A percentile compares a stretch with the other conserved stretches of the same genome.
Evolutionary conservation across 2,113 vertebrate genomes (phyloP).

Genomic region (Phylloscopus whistleri): DNA sequence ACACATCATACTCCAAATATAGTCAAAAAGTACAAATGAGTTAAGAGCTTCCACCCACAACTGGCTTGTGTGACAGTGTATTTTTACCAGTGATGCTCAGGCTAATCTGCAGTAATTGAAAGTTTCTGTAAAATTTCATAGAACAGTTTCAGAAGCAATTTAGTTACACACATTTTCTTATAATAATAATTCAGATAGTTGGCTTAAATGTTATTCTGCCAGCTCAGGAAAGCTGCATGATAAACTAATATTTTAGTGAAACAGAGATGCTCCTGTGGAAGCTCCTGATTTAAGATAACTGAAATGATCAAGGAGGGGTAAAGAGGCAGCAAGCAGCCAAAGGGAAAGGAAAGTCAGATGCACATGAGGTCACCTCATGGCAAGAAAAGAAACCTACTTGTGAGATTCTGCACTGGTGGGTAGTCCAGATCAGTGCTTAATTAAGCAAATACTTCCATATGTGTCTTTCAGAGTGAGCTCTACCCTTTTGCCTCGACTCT

Average conservation of each 20-base stretch:
- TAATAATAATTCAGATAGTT: not conserved
- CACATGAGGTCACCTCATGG: slow-evolving; percentile 52
- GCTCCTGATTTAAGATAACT: not conserved
- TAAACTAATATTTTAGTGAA: not conserved
- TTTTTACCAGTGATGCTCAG: slow-evolving; percentile 12
- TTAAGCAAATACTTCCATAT: slow-evolving; percentile 60
- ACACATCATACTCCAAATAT: not conserved
- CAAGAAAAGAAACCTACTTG: slow-evolving; percentile 60
- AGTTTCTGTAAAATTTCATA: not conserved
- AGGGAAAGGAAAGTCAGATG: slow-evolving; percentile 53
- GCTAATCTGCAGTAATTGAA: not conserved
- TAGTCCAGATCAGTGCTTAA: slow-evolving; percentile 49
- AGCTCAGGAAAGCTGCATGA: slow-evolving; percentile 29
- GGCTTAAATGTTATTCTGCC: not conserved
- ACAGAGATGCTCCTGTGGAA: slow-evolving; percentile 3
- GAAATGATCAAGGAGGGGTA: slow-evolving; percentile 19
- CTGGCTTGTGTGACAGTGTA: not conserved
- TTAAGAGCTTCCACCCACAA: slow-evolving; percentile 22
- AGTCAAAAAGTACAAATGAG: not conserved
- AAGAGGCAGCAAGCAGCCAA: slow-evolving; percentile 58
- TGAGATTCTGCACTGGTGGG: not conserved
- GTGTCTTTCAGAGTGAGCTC: slow-evolving; percentile 3
- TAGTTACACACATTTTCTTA: not conserved
- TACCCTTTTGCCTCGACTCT: not conserved
- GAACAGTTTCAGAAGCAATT: not conserved